Base-by-base conservation (phyloP, 2,888 invertebrate species). In the Pseudococcus jackbeardsleyi region DNA sequence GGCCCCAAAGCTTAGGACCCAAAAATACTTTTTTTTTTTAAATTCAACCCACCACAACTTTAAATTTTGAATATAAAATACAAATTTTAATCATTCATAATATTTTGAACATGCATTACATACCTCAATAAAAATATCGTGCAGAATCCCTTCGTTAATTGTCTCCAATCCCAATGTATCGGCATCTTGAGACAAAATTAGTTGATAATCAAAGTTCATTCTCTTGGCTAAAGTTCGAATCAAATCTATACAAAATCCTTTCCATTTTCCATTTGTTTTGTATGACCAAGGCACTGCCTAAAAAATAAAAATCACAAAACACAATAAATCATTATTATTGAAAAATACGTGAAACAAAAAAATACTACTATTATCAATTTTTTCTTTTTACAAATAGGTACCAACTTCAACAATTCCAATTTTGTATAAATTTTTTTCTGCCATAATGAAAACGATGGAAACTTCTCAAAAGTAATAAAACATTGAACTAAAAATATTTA, bases 171-270 rank as follows among this genome's bases (percentile, higher is more conserved):
- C 91, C 22, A 90, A 87, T 90, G 94, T 94, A 0, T 97, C 97
- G 90, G 96, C 96, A 0, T 94, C 95, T 17, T 92, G 92, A 89
- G 92, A 92, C 0, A 96, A 96, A 7, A 95, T 93, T 22, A 97
- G 93, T 90, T 96, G 95, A 91, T 95, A 97, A 90, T 95, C 95
- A 90, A 98, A 97, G 50, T 95, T 92, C 94, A 97, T 94, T 48
- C 93, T 92, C 90, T 94, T 92, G 0, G 96, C 92, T 3, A 98
- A 91, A 89, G 94, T 94, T 2, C 93, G 91, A 0, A 96, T 94
- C 12, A 98, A 94, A 90, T 97, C 97, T 0, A 97, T 94, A 91
- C 97, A 97, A 91, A 97, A 98, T 0, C 98, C 98, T 89, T 94
- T 94, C 93, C 95, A 96, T 0, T 79, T 59, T 0, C 93, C 93